Conservation (phyloP, 2,113 vertebrate genomes). For the Pelecanoides urinatrix region DNA sequence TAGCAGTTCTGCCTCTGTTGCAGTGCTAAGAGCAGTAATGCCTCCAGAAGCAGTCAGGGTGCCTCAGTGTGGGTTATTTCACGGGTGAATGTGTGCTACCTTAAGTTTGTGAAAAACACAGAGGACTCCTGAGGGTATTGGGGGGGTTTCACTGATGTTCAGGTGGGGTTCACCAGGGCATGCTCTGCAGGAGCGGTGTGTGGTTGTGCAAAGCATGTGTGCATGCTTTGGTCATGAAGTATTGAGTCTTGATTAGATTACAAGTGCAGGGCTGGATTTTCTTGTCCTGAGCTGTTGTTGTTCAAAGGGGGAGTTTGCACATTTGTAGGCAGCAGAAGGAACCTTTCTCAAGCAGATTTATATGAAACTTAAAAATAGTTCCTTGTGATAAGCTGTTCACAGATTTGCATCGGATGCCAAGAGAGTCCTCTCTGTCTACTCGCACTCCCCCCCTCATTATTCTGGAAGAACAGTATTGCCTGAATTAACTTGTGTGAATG, state of each 20-base stretch:
- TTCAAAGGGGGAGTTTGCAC: background rate
- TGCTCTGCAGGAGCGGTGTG: background rate
- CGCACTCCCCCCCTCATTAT: background rate
- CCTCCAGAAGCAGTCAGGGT: background rate
- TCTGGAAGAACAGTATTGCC: background rate
- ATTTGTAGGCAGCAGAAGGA: conserved; percentile 47
- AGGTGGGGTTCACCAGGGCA: background rate
- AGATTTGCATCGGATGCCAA: conserved; percentile 3
- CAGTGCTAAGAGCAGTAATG: background rate
- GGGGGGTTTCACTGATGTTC: background rate
- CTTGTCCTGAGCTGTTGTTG: background rate
- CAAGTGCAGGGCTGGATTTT: background rate
- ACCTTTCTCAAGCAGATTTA: conserved; percentile 39
- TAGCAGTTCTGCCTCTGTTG: background rate
- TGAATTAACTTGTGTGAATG: conserved; percentile 1
- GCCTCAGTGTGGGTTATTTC: background rate
- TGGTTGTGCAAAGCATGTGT: background rate
- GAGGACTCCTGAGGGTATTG: background rate
- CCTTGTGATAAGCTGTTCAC: conserved; percentile 11
- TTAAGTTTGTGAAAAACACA: background rate
- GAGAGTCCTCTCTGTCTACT: background rate
- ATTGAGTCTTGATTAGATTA: background rate
- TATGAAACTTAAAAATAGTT: conserved; percentile 45
- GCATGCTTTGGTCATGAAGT: background rate
- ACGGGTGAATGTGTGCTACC: background rate